These are phyloP conservation scores for Cichladusa arquata DNA, from an alignment of 2,113 vertebrate species.

Conservation along the genomic window DNA sequence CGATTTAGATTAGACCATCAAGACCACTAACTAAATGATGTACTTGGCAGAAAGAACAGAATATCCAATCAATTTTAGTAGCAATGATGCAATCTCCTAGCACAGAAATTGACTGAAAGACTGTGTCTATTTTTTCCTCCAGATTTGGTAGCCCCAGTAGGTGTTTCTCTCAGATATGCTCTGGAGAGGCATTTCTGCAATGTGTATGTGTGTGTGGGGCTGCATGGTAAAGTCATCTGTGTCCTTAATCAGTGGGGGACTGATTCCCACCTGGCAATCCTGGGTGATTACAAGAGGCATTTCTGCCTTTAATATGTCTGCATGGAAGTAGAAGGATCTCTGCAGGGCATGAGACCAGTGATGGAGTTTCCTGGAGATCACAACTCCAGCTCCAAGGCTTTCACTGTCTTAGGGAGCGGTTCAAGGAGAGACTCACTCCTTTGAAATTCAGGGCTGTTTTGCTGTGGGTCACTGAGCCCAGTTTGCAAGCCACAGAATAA, in stretches of 20 bases:
- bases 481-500: conserved; percentile 44
- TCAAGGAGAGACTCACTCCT: background rate
- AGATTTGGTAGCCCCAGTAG: background rate
- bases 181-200: background rate
- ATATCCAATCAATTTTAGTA: background rate
- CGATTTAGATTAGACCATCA: background rate
- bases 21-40: background rate
- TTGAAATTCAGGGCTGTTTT: conserved; percentile 44
- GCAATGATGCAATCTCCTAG: background rate
- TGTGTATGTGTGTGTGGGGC: background rate
- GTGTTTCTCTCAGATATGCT: background rate
- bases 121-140: background rate
- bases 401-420: background rate
- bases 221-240: background rate
- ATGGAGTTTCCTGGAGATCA: conserved; percentile 6
- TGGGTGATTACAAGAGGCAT: background rate
- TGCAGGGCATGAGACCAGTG: background rate
- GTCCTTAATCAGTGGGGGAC: background rate
- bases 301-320: background rate
- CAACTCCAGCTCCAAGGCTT: conserved; percentile 12
- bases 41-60: background rate
- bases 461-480: conserved; percentile 17
- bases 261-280: background rate
- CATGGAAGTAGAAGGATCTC: background rate
- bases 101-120: background rate